These are phyloP conservation scores for Atta cephalotes DNA, from an alignment of 1,140 invertebrate species.

Conservation along the genomic window DNA sequence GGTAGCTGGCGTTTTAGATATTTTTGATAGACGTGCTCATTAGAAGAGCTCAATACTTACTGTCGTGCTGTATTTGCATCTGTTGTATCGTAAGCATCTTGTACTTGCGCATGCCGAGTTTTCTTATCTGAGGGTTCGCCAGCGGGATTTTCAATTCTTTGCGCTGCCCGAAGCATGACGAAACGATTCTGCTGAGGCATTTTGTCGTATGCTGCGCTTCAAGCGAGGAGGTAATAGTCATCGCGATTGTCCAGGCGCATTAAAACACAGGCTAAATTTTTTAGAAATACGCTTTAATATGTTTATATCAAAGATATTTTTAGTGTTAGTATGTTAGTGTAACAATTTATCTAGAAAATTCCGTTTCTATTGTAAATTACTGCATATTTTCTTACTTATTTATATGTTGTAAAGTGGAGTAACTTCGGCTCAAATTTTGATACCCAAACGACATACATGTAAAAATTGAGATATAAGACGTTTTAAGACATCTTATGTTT, in stretches of 20 bases:
- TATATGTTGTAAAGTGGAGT: neutral
- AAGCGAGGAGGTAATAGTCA: constrained; percentile 45
- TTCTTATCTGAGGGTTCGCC: constrained; percentile 69
- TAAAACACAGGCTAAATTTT: constrained; percentile 15
- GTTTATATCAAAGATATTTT: neutral
- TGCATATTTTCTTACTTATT: neutral
- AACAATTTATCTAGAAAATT: neutral
- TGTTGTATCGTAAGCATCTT: constrained; percentile 79
- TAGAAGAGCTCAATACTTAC: constrained; percentile 61
- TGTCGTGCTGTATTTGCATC: constrained; percentile 77
- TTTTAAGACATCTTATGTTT: too few relatives aligned
- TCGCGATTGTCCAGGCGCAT: constrained; percentile 14
- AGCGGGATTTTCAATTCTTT: constrained; percentile 73
- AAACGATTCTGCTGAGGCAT: constrained; percentile 68
- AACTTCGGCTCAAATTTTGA: too few relatives aligned
- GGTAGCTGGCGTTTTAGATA: constrained; percentile 67
- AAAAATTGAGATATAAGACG: too few relatives aligned
- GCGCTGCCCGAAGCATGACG: constrained; percentile 72
- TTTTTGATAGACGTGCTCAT: constrained; percentile 56
- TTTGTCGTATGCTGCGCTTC: constrained; percentile 38
- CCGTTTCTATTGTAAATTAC: neutral
- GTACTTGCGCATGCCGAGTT: constrained; percentile 78
- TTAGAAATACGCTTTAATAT: constrained; percentile 13
- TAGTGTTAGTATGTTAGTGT: neutral
- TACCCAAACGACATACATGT: too few relatives aligned